phyloP scores from a whole-genome alignment of 2,113 vertebrate genomes.

The Cephalophus harveyi region DNA sequence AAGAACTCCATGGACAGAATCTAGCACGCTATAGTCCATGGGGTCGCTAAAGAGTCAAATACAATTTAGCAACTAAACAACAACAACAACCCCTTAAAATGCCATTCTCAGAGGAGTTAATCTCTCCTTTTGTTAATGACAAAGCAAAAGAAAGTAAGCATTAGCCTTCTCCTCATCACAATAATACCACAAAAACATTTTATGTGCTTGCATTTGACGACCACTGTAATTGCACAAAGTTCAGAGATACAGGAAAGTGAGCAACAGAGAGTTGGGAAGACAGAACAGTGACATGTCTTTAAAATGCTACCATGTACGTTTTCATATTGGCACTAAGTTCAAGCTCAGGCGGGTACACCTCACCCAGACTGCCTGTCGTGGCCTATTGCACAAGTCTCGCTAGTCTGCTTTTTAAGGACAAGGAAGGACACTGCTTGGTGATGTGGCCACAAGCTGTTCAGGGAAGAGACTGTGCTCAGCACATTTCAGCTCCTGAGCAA shows the following conservation, averaged over 20 bases:
- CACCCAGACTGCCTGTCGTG: slow-evolving; percentile 42
- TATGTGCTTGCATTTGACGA: no score
- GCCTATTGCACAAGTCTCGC: slow-evolving; percentile 21
- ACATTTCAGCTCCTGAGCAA: slow-evolving; percentile 62
- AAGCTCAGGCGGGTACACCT: slow-evolving; percentile 57
- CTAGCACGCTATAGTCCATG: background rate
- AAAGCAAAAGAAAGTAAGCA: background rate
- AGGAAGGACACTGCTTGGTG: slow-evolving; percentile 66
- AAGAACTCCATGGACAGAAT: background rate
- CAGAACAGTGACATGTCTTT: slow-evolving; percentile 12
- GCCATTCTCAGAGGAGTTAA: background rate
- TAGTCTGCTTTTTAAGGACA: slow-evolving; percentile 69
- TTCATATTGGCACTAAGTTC: slow-evolving; percentile 53
- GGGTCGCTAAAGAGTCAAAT: background rate
- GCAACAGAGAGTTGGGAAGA: background rate
- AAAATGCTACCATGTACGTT: background rate
- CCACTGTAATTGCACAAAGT: background rate
- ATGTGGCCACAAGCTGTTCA: slow-evolving; percentile 73
- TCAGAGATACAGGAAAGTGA: background rate
- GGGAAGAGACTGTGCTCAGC: slow-evolving; percentile 73
- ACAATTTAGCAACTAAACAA: background rate
- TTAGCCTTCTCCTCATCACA: background rate
- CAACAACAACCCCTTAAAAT: background rate
- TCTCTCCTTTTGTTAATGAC: background rate
- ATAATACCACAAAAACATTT: background rate